Percentiles rank a stretch among this genome's conserved stretches.
Evolutionary conservation across 1,140 invertebrate genomes (phyloP).

Genomic region (Gyrodactylus bullatarudis): DNA sequence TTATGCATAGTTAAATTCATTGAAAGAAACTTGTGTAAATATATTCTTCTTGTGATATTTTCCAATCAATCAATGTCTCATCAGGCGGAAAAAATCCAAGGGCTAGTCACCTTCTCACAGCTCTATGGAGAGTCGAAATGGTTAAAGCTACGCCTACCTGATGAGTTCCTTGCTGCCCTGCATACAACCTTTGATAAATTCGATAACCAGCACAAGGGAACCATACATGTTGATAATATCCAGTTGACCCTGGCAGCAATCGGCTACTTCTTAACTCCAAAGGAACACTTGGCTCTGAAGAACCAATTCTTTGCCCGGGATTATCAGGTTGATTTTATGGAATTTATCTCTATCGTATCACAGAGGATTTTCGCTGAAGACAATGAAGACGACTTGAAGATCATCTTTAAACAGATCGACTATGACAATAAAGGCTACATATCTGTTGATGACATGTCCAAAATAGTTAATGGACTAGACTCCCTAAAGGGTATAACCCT

Average conservation of each 20-base stretch:
- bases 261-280: background rate
- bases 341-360: background rate
- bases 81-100: background rate
- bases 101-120: background rate
- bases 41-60: too few relatives aligned
- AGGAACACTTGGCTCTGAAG: background rate
- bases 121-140: background rate
- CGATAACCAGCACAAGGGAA: background rate
- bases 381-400: background rate
- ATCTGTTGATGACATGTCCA: background rate
- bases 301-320: background rate
- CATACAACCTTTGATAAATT: background rate
- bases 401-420: background rate
- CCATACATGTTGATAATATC: background rate
- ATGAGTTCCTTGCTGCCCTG: background rate
- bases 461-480: background rate
- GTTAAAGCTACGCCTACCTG: background rate
- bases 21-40: background rate
- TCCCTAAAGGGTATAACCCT: background rate
- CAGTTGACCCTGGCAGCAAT: background rate
- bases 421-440: background rate
- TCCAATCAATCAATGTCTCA: too few relatives aligned
- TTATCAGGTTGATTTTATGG: background rate
- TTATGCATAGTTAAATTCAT: background rate
- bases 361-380: background rate